Evolutionary conservation across 2,113 vertebrate genomes (phyloP).

Genomic region (Elephas maximus): DNA sequence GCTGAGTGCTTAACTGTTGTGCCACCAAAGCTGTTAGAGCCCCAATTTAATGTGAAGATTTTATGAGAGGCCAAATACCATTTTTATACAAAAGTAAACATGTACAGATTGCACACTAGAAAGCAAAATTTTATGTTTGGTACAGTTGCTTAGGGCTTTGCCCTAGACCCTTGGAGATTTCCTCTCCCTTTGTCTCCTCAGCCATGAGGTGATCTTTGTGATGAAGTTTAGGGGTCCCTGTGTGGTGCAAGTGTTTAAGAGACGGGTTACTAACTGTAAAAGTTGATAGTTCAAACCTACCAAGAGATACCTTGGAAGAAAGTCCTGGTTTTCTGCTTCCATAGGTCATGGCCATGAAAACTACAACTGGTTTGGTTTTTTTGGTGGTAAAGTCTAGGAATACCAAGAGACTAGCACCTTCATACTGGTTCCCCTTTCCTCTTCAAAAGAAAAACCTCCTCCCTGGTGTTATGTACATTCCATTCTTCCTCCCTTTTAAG

Average conservation of each 20-base stretch:
- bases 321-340: no score
- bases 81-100: conserved; percentile 21
- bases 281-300: no score
- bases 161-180: not conserved
- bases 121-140: conserved; percentile 20
- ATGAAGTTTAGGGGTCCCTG: not conserved
- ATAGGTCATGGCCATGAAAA: no score
- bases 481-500: not conserved
- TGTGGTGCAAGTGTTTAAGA: not conserved
- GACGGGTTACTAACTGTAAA: not conserved
- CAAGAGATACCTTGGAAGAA: no score
- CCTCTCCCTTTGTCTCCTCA: not conserved
- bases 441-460: not conserved
- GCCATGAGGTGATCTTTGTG: not conserved
- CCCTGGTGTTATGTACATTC: not conserved
- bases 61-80: not conserved
- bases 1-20: not conserved
- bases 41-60: not conserved
- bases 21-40: not conserved
- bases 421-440: not conserved
- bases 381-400: not conserved
- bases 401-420: not conserved
- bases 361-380: no score
- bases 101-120: not conserved
- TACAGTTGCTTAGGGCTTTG: not conserved